Conservation (phyloP, 2,797 vertebrate genomes). For the Leptoclinus maculatus region DNA sequence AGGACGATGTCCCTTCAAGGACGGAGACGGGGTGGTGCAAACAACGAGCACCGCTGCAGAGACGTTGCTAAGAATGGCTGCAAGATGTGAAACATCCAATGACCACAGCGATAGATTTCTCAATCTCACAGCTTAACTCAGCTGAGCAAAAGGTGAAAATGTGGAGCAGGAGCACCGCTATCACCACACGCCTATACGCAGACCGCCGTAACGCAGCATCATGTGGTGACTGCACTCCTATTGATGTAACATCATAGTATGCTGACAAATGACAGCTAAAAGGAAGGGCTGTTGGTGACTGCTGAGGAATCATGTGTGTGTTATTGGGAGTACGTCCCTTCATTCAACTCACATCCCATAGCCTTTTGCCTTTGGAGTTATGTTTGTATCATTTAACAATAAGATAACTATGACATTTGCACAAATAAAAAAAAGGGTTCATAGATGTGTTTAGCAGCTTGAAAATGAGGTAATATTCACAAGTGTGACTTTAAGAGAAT, state of each 20-base stretch:
- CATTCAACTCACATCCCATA: constrained; percentile 53
- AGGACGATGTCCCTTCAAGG: constrained; percentile 32
- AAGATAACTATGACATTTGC: not conserved
- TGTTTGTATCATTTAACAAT: constrained; percentile 10
- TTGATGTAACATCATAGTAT: constrained; percentile 35
- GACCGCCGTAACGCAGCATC: constrained; percentile 41
- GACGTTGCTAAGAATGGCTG: constrained; percentile 84
- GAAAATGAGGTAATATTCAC: constrained; percentile 1
- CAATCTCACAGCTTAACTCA: constrained; percentile 87
- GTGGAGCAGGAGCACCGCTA: constrained; percentile 31
- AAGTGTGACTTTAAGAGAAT: constrained; percentile 10
- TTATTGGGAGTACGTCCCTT: constrained; percentile 44
- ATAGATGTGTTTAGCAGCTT: constrained; percentile 1
- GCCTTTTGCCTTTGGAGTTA: constrained; percentile 5
- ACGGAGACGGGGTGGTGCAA: constrained; percentile 28
- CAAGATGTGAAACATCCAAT: constrained; percentile 84
- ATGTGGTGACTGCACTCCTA: constrained; percentile 46
- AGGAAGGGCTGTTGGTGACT: constrained; percentile 53
- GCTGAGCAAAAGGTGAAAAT: constrained; percentile 76
- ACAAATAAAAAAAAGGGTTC: not conserved
- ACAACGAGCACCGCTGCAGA: constrained; percentile 30
- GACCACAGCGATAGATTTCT: constrained; percentile 83
- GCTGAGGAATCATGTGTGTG: constrained; percentile 68
- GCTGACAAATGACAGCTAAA: constrained; percentile 7
- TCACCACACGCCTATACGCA: constrained; percentile 9